Conservation (phyloP, 2,797 vertebrate species). For the Ceryle rudis region DNA sequence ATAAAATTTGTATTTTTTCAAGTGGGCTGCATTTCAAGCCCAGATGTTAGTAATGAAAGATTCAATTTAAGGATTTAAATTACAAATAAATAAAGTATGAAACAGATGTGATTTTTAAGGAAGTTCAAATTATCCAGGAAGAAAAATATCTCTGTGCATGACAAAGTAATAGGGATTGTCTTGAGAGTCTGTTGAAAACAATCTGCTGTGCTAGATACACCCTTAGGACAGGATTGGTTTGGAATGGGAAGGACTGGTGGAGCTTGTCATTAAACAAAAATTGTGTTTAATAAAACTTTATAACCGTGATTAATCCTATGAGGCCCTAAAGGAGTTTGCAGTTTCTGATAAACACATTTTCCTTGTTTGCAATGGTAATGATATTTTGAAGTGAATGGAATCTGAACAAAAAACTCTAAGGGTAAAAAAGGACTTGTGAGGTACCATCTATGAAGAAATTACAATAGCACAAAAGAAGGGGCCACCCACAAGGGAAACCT, state of each 20-base stretch:
- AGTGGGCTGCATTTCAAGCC: slow-evolving; percentile 90
- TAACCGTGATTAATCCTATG: slow-evolving; percentile 91
- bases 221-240: slow-evolving; percentile 88
- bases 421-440: slow-evolving; percentile 76
- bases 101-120: slow-evolving; percentile 92
- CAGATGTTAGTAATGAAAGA: slow-evolving; percentile 89
- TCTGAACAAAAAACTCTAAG: slow-evolving; percentile 80
- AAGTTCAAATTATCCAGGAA: slow-evolving; percentile 90
- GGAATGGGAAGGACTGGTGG: slow-evolving; percentile 87
- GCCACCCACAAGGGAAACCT: slow-evolving; percentile 71
- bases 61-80: slow-evolving; percentile 92
- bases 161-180: slow-evolving; percentile 88
- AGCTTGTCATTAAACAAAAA: slow-evolving; percentile 92
- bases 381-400: slow-evolving; percentile 86
- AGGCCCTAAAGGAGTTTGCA: slow-evolving; percentile 88
- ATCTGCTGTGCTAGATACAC: slow-evolving; percentile 86
- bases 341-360: slow-evolving; percentile 89
- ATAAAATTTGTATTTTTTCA: slow-evolving; percentile 90
- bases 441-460: slow-evolving; percentile 78
- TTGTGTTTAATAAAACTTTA: slow-evolving; percentile 93
- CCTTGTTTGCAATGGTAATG: slow-evolving; percentile 89
- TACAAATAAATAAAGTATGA: slow-evolving; percentile 92
- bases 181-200: slow-evolving; percentile 89
- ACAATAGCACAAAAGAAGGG: slow-evolving; percentile 56
- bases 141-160: slow-evolving; percentile 89